Base-by-base conservation (phyloP, 2,888 invertebrate species). In the Sylvicola cinctus region DNA sequence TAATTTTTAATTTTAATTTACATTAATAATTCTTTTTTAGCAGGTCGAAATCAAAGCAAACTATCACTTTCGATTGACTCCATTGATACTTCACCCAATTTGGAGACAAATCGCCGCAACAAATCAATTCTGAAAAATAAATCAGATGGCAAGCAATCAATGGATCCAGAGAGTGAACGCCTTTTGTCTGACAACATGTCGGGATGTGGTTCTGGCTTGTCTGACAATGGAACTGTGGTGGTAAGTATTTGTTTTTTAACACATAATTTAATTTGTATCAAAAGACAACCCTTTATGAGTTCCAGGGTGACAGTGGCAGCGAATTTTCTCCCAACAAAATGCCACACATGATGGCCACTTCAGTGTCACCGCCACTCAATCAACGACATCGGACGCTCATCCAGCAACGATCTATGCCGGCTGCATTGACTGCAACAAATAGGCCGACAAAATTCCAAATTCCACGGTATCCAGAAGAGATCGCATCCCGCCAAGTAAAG, bases 81-180 rank as follows among this genome's bases (percentile, higher is more conserved):
- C 39, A 69, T 74, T 46, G 73, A 74, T 57, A 65, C 64, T 47
- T 66, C 69, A 45, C 69, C 72, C 29, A 70, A 70, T 49, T 56
- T 70, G 45, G 74, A 74, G 45, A 63, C 66, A 39, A 70, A 73
- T 45, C 61, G 72, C 25, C 63, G 72, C 44, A 75, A 76, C 38
- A 78, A 75, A 53, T 78, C 78, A 41, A 78, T 80, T 49, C 57
- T 79, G 44, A 79, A 79, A 60, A 58, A 58, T 44, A 78, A 77
- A 55, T 74, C 77, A 32, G 74, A 75, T 45, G 62, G 70, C 48
- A 58, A 61, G 43, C 49, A 58, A 27, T 55, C 58, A 17, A 54
- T 61, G 38, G 78, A 80, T 55, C 74, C 74, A 36, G 79, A 80
- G 55, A 77, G 74, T 45, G 79, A 79, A 57, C 68, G 75, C 42